Evolutionary conservation across 2,888 invertebrate genomes (phyloP).

Genomic region (Micoletzkya japonica): DNA sequence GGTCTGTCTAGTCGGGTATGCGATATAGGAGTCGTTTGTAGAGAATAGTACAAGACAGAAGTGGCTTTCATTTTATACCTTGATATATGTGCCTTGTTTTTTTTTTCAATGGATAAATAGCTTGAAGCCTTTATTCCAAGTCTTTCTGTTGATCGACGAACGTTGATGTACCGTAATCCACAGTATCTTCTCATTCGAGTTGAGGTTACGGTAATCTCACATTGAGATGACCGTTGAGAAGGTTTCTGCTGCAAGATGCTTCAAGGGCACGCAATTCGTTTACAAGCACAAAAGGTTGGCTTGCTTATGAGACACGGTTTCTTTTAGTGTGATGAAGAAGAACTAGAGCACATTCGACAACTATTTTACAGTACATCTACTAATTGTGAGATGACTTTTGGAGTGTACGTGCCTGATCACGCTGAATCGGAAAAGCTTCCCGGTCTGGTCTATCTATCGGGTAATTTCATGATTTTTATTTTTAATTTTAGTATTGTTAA

Average conservation of each 20-base stretch:
- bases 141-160: no score
- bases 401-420: conserved; percentile 83
- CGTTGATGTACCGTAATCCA: neutral
- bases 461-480: neutral
- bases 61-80: no score
- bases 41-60: no score
- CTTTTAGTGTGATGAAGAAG: neutral
- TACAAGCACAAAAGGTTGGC: conserved; percentile 78
- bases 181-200: neutral
- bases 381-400: conserved; percentile 89
- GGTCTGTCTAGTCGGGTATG: no score
- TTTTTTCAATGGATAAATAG: conserved; percentile 14
- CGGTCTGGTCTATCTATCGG: conserved; percentile 24
- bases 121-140: conserved; percentile 2
- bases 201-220: neutral
- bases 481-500: neutral
- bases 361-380: conserved; percentile 72
- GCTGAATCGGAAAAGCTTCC: conserved; percentile 14
- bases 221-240: conserved; percentile 44
- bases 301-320: neutral
- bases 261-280: conserved; percentile 84
- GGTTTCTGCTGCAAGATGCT: conserved; percentile 71
- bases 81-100: no score
- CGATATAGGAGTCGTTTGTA: no score
- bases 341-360: neutral